These are phyloP conservation scores for Erythrocercus mccallii DNA, from an alignment of 2,113 vertebrate species.

Conservation along the genomic window DNA sequence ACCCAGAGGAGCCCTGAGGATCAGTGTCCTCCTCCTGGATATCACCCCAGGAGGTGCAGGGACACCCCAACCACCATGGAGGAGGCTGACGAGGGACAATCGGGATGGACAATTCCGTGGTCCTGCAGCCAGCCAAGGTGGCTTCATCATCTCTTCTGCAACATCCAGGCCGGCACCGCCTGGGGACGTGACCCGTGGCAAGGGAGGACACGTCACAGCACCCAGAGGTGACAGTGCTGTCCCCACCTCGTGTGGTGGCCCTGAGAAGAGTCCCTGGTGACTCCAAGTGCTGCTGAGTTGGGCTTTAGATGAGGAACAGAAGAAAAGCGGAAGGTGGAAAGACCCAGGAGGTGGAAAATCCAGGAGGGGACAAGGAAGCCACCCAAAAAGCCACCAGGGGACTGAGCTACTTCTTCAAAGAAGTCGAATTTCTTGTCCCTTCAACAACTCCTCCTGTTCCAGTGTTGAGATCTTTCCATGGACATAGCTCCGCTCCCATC, in stretches of 20 bases:
- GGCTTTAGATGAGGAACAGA: neutral
- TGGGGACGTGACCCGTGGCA: fast-evolving
- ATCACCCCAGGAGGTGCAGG: neutral
- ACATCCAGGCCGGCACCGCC: too few relatives aligned
- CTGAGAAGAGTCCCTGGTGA: fast-evolving
- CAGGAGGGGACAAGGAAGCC: neutral
- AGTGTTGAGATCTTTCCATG: fast-evolving
- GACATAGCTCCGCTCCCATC: fast-evolving
- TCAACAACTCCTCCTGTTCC: fast-evolving
- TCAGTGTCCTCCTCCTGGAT: neutral
- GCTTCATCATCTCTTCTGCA: neutral
- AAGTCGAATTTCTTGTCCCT: neutral
- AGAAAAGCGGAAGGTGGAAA: neutral
- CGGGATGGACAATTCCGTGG: neutral
- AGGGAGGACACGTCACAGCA: neutral
- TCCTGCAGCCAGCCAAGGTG: neutral
- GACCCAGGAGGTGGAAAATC: neutral
- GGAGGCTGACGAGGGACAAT: neutral
- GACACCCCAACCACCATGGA: neutral
- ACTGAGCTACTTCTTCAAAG: neutral
- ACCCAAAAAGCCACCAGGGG: neutral
- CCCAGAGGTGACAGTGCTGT: neutral
- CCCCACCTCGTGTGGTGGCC: fast-evolving
- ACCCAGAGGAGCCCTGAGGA: neutral
- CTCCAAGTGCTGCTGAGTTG: neutral